Base-by-base conservation (phyloP, 2,797 vertebrate genomes). In the Smutsia temminckii region DNA sequence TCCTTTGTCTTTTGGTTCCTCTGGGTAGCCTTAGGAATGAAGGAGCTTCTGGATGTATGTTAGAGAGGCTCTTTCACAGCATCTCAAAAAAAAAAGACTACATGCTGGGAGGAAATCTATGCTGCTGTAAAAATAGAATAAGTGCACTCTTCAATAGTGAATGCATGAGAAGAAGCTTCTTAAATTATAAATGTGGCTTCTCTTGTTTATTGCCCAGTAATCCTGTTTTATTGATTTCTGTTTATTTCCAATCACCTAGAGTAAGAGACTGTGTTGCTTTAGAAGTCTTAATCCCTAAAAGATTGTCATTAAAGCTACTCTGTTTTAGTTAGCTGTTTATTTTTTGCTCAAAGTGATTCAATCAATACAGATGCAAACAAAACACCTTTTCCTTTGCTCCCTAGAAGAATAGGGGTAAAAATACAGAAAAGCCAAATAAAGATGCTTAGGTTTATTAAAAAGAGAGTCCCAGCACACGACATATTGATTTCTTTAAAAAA, bases 401-500 rank as follows among this genome's bases (percentile, higher is more conserved):
- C 91, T 96, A 84, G 79, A 98, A 98, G 96, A 89, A 49, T 21
- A 63, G 27, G 40, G 37, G n/a, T 85, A 95, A 97, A 63, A 69
- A 69, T 53, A 90, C 12, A 89, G 32, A 81, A 92, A 96, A 91
- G 71, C 78, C 80, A 96, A 97, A 87, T 86, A 94, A 94, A 96
- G 89, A 72, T 94, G 21, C 51, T 68, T 59, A 46, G 40, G 69
- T 96, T n/a, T n/a, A 59, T 83, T 69, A 89, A 88, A 32, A 72
- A 81, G 51, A 53, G 34, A 79, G 25, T 97, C 96, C 97, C 92
- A 97, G 93, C 61, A 98, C 98, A 98, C 51, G 90, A 98, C 97
- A 96, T 98, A 98, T 98, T 98, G 98, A 98, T 98, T 98, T 98
- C 92, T 98, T 98, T 97, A 94, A 97, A 97, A 98, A 96, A 96